A percentile compares a stretch with the other conserved stretches of the same genome.
These are phyloP conservation scores for Megalurothrips usitatus DNA, from an alignment of 2,888 invertebrate species.

Conservation along the genomic window DNA sequence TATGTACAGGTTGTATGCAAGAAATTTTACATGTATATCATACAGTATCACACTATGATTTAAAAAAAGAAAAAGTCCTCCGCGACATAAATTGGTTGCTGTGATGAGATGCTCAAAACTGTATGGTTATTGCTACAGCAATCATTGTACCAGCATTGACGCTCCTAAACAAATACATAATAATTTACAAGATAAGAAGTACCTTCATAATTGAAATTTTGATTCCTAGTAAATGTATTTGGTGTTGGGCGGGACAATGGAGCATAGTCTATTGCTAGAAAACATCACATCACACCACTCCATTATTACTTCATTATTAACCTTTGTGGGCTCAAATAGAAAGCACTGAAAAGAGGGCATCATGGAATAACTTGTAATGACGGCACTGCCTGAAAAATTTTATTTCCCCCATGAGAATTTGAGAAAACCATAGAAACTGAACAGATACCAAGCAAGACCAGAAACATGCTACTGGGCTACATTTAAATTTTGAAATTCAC, in stretches of 20 bases:
- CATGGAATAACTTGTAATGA: too few relatives aligned
- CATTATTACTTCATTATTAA: background rate
- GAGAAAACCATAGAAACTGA: too few relatives aligned
- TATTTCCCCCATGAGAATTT: background rate
- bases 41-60: constrained; percentile 22
- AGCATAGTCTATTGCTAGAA: constrained; percentile 11
- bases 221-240: constrained; percentile 17
- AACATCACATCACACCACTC: background rate
- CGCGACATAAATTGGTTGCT: background rate
- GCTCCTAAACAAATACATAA: background rate
- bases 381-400: background rate
- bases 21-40: constrained; percentile 10
- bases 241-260: background rate
- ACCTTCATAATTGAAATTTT: constrained; percentile 21
- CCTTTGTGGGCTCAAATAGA: background rate
- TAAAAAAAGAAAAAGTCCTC: background rate
- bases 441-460: background rate
- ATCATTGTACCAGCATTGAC: background rate
- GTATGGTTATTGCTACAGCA: constrained; percentile 10
- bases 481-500: background rate
- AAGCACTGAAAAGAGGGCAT: background rate
- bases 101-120: constrained; percentile 9
- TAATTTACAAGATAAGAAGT: background rate
- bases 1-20: constrained; percentile 25
- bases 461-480: background rate